Conservation (phyloP, 2,797 vertebrate genomes). For the Apodemus agrarius region DNA sequence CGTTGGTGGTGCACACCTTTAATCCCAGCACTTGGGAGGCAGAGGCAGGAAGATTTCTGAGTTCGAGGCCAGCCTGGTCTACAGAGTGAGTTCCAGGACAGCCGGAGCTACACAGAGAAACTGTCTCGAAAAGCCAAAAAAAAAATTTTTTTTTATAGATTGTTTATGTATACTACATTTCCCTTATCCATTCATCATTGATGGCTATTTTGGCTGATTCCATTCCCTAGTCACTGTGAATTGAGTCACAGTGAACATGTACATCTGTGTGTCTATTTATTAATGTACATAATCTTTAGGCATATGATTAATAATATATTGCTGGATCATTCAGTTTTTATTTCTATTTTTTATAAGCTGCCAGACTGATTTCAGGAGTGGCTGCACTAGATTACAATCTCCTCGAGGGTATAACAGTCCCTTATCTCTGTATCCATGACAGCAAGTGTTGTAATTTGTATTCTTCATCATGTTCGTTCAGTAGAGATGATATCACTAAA, state of each 20-base stretch:
- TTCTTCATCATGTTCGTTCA: neutral
- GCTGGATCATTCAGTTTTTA: neutral
- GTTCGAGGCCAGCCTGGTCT: too few species aligned
- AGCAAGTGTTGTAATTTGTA: neutral
- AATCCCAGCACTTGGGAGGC: too few species aligned
- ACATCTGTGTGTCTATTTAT: neutral
- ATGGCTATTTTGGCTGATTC: neutral
- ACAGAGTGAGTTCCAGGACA: too few species aligned
- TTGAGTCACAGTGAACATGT: neutral
- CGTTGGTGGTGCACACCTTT: too few species aligned
- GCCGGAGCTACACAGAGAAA: too few species aligned
- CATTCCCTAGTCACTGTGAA: neutral
- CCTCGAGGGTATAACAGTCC: neutral
- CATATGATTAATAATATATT: neutral
- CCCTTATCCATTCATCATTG: too few species aligned
- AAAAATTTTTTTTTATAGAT: neutral
- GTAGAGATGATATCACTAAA: neutral
- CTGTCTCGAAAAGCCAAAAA: too few species aligned
- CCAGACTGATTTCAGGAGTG: neutral
- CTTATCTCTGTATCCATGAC: neutral
- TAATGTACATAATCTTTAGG: neutral
- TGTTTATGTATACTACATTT: neutral
- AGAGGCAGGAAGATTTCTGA: too few species aligned
- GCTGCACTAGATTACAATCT: neutral
- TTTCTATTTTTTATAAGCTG: neutral